Conservation (phyloP, 2,888 invertebrate genomes). For the Schizotus pectinicornis region DNA sequence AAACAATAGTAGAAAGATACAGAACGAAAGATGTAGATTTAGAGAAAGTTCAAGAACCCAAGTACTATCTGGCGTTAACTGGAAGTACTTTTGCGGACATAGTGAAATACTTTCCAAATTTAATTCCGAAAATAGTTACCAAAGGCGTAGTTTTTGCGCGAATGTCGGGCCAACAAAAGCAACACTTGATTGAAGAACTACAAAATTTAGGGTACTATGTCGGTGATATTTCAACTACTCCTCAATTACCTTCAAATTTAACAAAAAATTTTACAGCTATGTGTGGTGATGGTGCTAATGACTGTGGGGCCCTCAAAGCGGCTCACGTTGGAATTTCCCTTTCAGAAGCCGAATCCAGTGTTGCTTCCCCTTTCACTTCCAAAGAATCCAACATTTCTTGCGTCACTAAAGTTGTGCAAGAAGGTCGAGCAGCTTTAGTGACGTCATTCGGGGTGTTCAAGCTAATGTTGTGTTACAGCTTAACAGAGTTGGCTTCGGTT, state of each 20-base stretch:
- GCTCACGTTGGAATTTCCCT: conserved; percentile 92
- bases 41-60: conserved; percentile 22
- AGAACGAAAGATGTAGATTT: too few relatives aligned
- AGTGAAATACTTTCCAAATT: conserved; percentile 71
- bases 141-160: conserved; percentile 90
- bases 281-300: conserved; percentile 98
- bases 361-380: conserved; percentile 94
- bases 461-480: conserved; percentile 95
- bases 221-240: too few relatives aligned
- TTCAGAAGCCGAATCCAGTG: conserved; percentile 90
- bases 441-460: conserved; percentile 99
- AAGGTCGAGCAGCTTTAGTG: conserved; percentile 90
- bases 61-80: conserved; percentile 49
- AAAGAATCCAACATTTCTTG: conserved; percentile 84
- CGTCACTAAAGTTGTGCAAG: conserved; percentile 79
- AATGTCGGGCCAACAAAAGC: conserved; percentile 95
- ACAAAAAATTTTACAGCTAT: conserved; percentile 66
- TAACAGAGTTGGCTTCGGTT: conserved; percentile 90
- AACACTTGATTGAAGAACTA: conserved; percentile 84
- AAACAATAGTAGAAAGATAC: too few relatives aligned
- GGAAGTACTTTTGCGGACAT: conserved; percentile 78
- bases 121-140: conserved; percentile 70
- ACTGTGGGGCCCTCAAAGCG: conserved; percentile 92
- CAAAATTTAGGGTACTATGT: conserved; percentile 89
- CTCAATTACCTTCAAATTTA: too few relatives aligned